Percentiles rank a stretch among this genome's conserved stretches.
These are phyloP conservation scores for Brachionus koreanus DNA, from an alignment of 1,140 invertebrate species.

Conservation along the genomic window DNA sequence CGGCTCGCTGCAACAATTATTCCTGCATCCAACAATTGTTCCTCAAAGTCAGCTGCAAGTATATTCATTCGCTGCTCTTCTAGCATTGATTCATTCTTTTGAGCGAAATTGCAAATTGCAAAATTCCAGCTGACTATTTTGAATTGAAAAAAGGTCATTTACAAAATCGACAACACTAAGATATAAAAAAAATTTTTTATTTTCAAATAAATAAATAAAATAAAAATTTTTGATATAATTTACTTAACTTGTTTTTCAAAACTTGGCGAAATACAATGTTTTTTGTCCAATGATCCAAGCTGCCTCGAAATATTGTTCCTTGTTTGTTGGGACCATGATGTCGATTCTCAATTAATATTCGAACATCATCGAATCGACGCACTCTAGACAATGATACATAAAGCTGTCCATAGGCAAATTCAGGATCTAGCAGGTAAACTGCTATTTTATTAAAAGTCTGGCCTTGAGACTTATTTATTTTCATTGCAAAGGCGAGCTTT, in stretches of 20 bases:
- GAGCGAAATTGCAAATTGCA: no score
- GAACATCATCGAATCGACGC: neutral
- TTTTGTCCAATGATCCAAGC: neutral
- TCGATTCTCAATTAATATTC: neutral
- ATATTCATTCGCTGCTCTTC: no score
- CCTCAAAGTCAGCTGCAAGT: no score
- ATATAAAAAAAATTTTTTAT: no score
- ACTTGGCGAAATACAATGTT: neutral
- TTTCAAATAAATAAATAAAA: no score
- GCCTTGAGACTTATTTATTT: slow-evolving; percentile 64
- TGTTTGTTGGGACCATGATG: neutral
- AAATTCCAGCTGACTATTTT: no score
- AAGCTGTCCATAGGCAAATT: slow-evolving; percentile 50
- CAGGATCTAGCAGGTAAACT: slow-evolving; percentile 45
- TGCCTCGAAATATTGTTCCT: neutral
- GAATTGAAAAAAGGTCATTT: no score
- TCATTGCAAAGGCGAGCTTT: slow-evolving; percentile 60
- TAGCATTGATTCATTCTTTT: no score
- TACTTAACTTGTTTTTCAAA: no score
- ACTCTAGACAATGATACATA: slow-evolving; percentile 50
- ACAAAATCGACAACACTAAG: no score
- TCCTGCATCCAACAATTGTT: neutral
- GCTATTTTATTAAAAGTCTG: slow-evolving; percentile 53
- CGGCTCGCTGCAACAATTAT: neutral
- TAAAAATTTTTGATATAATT: no score